Conservation (phyloP, 2,797 vertebrate species). For the Staurois parvus region DNA sequence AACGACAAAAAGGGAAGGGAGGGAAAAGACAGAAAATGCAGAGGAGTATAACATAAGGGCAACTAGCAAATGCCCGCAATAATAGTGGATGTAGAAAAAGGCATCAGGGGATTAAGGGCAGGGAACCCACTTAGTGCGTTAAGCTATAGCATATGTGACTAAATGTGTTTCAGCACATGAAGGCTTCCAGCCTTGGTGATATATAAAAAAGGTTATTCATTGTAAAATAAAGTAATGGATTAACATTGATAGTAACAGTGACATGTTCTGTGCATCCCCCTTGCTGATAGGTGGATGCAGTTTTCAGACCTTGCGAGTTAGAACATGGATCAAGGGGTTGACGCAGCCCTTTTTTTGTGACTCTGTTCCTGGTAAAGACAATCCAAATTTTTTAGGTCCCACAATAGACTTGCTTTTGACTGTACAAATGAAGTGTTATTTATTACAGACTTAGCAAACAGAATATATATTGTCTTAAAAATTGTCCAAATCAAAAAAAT, state of each 20-base stretch:
- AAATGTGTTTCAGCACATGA: conserved; percentile 88
- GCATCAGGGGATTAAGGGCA: conserved; percentile 75
- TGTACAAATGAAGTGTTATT: not conserved
- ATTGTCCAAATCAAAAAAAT: too few species aligned
- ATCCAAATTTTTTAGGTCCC: not conserved
- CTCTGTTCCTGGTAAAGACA: conserved; percentile 76
- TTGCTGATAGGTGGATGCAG: conserved; percentile 74
- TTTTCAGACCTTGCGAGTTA: conserved; percentile 74
- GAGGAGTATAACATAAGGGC: conserved; percentile 87
- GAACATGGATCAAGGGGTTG: conserved; percentile 70
- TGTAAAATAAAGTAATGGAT: conserved; percentile 80
- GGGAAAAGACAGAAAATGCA: conserved; percentile 77
- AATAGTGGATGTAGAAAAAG: conserved; percentile 82
- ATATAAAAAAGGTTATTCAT: conserved; percentile 80
- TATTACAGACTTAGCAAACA: not conserved
- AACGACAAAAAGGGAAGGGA: not conserved
- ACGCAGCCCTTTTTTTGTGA: conserved; percentile 70
- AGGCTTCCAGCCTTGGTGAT: conserved; percentile 91
- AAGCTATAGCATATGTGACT: conserved; percentile 89
- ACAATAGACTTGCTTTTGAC: not conserved
- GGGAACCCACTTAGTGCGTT: conserved; percentile 91
- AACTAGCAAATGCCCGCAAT: conserved; percentile 88
- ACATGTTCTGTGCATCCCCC: conserved; percentile 77
- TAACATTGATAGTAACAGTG: conserved; percentile 72
- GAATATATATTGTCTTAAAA: not conserved